These are phyloP conservation scores for Ylistrum balloti DNA, from an alignment of 1,140 invertebrate species.

Conservation along the genomic window DNA sequence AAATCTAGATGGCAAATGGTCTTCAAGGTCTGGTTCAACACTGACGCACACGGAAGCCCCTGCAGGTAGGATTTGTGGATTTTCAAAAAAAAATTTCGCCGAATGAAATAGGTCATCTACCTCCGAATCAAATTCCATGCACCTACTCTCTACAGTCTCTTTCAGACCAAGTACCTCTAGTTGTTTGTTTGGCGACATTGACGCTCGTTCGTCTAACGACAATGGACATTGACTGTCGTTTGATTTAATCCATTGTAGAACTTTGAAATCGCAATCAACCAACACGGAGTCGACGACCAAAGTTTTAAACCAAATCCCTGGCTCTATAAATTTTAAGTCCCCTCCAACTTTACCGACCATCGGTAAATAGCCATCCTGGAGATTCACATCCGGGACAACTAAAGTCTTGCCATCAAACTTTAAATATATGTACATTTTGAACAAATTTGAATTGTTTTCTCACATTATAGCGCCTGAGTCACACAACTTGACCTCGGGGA, in stretches of 20 bases:
- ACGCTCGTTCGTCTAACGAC: background rate
- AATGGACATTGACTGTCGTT: background rate
- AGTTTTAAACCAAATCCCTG: slow-evolving; percentile 65
- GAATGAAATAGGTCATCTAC: slow-evolving; percentile 58
- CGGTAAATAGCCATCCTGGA: slow-evolving; percentile 54
- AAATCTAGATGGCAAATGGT: slow-evolving; percentile 34
- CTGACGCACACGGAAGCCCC: background rate
- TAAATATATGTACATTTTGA: slow-evolving; percentile 6
- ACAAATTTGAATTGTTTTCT: background rate
- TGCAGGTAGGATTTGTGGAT: background rate
- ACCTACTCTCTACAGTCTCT: slow-evolving; percentile 48
- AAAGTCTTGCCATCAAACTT: background rate
- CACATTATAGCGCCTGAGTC: background rate
- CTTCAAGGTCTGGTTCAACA: slow-evolving; percentile 30
- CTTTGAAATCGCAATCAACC: slow-evolving; percentile 58
- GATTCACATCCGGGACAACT: slow-evolving; percentile 45
- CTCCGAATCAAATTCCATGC: slow-evolving; percentile 59
- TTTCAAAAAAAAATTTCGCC: slow-evolving; percentile 48
- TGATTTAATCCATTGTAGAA: slow-evolving; percentile 57
- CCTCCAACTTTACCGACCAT: slow-evolving; percentile 54
- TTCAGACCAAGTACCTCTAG: slow-evolving; percentile 46
- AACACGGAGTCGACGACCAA: slow-evolving; percentile 60
- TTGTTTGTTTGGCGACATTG: slow-evolving; percentile 49
- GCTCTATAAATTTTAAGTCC: slow-evolving; percentile 53
- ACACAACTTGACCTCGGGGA: background rate